Conservation (phyloP, 1,140 invertebrate genomes). For the Achatina immaculata region DNA sequence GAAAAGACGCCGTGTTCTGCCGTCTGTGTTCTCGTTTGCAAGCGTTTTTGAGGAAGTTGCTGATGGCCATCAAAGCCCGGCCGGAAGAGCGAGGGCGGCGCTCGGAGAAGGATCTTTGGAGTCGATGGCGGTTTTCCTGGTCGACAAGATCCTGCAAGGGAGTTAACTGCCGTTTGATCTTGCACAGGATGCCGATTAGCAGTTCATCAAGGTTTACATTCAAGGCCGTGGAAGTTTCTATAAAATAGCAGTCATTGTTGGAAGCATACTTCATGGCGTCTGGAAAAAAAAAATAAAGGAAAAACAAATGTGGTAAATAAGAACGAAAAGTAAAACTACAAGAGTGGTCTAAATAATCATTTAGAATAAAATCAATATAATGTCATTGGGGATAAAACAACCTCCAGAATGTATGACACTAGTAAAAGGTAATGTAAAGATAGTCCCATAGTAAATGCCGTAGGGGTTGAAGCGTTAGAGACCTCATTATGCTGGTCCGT, state of each 20-base stretch:
- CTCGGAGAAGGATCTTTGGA: neutral
- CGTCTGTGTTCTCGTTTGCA: slow-evolving; percentile 23
- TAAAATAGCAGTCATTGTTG: slow-evolving; percentile 82
- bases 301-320: too few relatives aligned
- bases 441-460: too few relatives aligned
- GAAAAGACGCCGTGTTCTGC: neutral
- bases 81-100: slow-evolving; percentile 7
- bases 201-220: slow-evolving; percentile 87
- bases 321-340: too few relatives aligned
- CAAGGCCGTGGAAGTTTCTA: slow-evolving; percentile 84
- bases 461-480: too few relatives aligned
- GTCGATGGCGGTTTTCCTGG: slow-evolving; percentile 1
- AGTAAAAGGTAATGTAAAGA: too few relatives aligned
- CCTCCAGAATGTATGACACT: too few relatives aligned
- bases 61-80: slow-evolving; percentile 17
- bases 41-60: slow-evolving; percentile 34
- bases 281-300: slow-evolving; percentile 47
- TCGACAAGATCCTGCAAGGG: slow-evolving; percentile 31
- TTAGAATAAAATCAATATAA: too few relatives aligned
- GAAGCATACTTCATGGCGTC: slow-evolving; percentile 74
- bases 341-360: too few relatives aligned
- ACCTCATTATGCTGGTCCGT: too few relatives aligned
- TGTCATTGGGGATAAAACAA: too few relatives aligned
- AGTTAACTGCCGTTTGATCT: slow-evolving; percentile 45
- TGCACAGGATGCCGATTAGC: slow-evolving; percentile 73